A percentile compares a stretch with the other conserved stretches of the same genome.
phyloP scores from a whole-genome alignment of 92 coral and sea anemone species.

The Plumapathes pennacea region DNA sequence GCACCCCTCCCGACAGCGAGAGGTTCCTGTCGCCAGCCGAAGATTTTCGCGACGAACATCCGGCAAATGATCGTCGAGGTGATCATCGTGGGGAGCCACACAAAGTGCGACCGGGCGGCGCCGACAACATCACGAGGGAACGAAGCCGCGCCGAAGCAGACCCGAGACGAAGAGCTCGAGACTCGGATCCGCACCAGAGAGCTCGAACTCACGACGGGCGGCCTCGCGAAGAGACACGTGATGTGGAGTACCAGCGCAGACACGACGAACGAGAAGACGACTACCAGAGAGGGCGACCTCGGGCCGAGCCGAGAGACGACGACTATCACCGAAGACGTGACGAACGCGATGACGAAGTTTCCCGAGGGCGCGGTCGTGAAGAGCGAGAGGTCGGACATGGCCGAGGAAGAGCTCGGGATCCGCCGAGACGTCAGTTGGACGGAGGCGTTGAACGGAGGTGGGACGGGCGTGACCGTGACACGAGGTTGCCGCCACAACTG shows the following conservation, averaged over 20 bases:
- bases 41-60: too few species aligned
- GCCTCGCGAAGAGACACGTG: conserved; percentile 46
- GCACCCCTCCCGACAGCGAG: conserved; percentile 59
- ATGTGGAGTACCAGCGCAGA: conserved; percentile 22
- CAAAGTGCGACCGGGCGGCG: conserved; percentile 29
- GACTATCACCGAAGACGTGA: conserved; percentile 40
- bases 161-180: conserved; percentile 49
- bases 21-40: too few species aligned
- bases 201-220: conserved; percentile 56
- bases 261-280: conserved; percentile 62
- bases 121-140: conserved; percentile 35
- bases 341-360: conserved; percentile 46
- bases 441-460: conserved; percentile 60
- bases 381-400: conserved; percentile 47
- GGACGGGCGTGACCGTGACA: conserved; percentile 58
- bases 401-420: conserved; percentile 41
- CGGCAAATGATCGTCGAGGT: conserved; percentile 1
- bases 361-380: conserved; percentile 47
- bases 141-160: conserved; percentile 63
- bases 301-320: conserved; percentile 22
- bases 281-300: conserved; percentile 25
- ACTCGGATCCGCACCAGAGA: too few species aligned
- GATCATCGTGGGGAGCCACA: background rate
- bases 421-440: conserved; percentile 41
- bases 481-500: too few species aligned